These are phyloP conservation scores for Excalfactoria chinensis DNA, from an alignment of 2,113 vertebrate genomes.

Conservation along the genomic window DNA sequence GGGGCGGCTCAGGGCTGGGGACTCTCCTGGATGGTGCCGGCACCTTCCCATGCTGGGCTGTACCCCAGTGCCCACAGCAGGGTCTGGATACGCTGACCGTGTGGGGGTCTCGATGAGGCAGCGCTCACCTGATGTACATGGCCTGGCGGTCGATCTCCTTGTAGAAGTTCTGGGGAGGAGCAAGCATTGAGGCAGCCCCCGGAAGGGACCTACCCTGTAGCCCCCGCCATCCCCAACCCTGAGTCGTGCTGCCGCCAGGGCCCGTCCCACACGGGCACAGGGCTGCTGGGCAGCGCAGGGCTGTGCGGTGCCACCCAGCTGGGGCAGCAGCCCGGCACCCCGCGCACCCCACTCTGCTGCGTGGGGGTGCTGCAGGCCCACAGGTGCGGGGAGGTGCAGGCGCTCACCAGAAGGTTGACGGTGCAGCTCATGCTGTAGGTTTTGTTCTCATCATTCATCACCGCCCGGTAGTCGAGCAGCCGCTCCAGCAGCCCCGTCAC, in stretches of 20 bases:
- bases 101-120: background rate
- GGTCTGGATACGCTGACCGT: background rate
- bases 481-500: slow-evolving; percentile 63
- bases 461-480: slow-evolving; percentile 68
- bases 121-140: slow-evolving; percentile 72
- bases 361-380: background rate
- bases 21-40: background rate
- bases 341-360: background rate
- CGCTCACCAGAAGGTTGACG: slow-evolving; percentile 68
- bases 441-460: slow-evolving; percentile 70
- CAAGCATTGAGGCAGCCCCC: fast-evolving
- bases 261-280: fast-evolving
- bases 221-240: fast-evolving
- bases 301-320: fast-evolving
- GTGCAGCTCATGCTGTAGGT: slow-evolving; percentile 77
- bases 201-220: fast-evolving
- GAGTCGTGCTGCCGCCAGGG: background rate
- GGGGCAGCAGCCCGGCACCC: background rate
- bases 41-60: background rate
- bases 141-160: slow-evolving; percentile 72
- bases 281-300: fast-evolving
- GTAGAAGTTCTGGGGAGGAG: slow-evolving; percentile 70
- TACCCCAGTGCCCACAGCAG: background rate
- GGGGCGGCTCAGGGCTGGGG: fast-evolving
- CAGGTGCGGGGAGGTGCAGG: too few relatives aligned